A percentile compares a stretch with the other conserved stretches of the same genome.
These are phyloP conservation scores for Pilophorus perplexus DNA, from an alignment of 2,888 invertebrate genomes.

Conservation along the genomic window DNA sequence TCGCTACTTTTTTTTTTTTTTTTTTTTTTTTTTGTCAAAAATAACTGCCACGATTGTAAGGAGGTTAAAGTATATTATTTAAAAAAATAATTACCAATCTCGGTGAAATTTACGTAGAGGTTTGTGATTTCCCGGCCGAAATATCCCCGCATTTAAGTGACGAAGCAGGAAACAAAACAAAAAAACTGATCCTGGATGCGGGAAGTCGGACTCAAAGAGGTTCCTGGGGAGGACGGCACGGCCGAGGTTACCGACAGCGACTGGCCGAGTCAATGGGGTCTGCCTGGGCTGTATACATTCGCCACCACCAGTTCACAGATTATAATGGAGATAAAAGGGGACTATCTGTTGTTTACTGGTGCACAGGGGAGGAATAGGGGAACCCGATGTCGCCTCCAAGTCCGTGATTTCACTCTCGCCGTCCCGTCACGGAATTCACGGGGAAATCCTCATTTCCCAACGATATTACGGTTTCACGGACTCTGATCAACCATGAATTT, in stretches of 20 bases:
- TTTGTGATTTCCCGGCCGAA: conserved; percentile 26
- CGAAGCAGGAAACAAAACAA: not conserved
- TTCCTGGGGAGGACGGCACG: conserved; percentile 14
- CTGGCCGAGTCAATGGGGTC: not conserved
- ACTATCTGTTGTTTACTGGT: not conserved
- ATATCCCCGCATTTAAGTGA: conserved; percentile 13
- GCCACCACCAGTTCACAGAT: conserved; percentile 18
- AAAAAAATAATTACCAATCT: conserved; percentile 23
- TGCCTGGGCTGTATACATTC: conserved; percentile 1
- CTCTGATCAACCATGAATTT: too few species aligned
- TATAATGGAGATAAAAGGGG: conserved; percentile 29
- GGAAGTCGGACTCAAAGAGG: too few species aligned
- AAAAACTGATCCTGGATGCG: not conserved
- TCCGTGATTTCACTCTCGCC: too few species aligned
- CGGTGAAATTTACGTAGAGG: conserved; percentile 18
- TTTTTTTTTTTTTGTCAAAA: too few species aligned
- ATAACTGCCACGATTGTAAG: too few species aligned
- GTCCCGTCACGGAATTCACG: too few species aligned
- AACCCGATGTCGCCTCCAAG: too few species aligned
- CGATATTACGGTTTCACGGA: too few species aligned
- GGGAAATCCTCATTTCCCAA: too few species aligned
- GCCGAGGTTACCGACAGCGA: not conserved
- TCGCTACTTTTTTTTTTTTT: too few species aligned
- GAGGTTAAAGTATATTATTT: too few species aligned
- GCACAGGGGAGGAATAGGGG: not conserved